Percentiles rank a stretch among this genome's conserved stretches.
These are phyloP conservation scores for Caenorhabditis brenneri DNA, from an alignment of 1,140 invertebrate species.

Conservation along the genomic window DNA sequence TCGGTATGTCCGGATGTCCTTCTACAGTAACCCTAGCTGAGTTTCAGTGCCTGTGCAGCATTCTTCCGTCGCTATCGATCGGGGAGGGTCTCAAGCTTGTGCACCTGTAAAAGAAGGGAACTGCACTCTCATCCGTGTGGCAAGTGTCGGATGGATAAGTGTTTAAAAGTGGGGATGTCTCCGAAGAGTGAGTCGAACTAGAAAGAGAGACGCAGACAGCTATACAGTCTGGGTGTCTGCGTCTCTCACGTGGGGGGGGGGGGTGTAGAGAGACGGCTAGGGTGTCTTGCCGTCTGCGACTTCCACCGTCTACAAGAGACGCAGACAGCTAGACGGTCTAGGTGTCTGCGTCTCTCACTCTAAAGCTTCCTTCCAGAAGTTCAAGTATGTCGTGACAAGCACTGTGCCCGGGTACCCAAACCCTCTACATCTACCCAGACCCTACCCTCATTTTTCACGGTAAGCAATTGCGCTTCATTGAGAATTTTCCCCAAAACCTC, in stretches of 20 bases:
- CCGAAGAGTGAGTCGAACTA: neutral
- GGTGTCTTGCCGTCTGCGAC: neutral
- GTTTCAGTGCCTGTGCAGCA: neutral
- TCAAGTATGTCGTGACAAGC: neutral
- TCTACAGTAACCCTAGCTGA: neutral
- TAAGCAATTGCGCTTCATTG: too few species aligned
- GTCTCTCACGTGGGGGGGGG: neutral
- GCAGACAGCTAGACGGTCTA: too few species aligned
- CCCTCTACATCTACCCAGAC: too few species aligned
- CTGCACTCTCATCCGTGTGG: neutral
- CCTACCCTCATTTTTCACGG: too few species aligned
- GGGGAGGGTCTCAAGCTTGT: neutral
- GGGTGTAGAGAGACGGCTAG: neutral
- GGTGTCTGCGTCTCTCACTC: too few species aligned
- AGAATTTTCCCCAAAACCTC: neutral
- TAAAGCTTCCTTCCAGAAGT: neutral
- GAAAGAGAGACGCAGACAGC: too few species aligned
- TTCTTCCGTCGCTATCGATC: neutral
- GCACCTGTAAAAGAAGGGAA: neutral
- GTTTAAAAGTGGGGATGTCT: neutral
- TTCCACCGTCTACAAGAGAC: too few species aligned
- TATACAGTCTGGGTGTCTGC: too few species aligned
- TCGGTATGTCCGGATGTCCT: neutral
- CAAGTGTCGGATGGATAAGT: neutral
- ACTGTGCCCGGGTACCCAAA: neutral